phyloP scores from a whole-genome alignment of 2,113 vertebrate genomes.

The Atractosteus spatula region DNA sequence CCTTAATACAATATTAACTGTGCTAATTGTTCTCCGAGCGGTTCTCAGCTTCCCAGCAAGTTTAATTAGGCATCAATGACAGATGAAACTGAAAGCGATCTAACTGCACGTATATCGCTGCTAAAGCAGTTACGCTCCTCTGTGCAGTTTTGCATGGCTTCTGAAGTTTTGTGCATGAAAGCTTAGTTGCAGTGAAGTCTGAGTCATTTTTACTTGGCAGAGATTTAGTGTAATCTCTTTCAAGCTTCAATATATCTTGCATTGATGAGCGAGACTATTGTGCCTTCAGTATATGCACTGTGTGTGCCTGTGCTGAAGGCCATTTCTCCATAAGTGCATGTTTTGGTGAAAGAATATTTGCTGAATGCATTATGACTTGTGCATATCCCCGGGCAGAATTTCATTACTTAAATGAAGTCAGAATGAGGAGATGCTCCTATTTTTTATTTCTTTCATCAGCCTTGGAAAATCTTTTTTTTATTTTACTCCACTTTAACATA shows the following conservation, averaged over 20 bases:
- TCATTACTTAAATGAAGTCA: conserved; percentile 60
- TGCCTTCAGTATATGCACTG: conserved; percentile 66
- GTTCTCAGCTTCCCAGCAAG: too few relatives aligned
- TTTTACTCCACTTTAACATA: conserved; percentile 39
- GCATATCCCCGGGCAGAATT: conserved; percentile 62
- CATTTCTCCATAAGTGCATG: conserved; percentile 70
- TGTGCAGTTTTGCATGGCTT: too few relatives aligned
- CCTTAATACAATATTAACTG: too few relatives aligned
- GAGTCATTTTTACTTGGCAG: conserved; percentile 63
- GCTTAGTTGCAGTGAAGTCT: conserved; percentile 16
- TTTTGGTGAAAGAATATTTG: conserved; percentile 71
- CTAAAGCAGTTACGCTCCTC: too few relatives aligned
- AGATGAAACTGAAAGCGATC: too few relatives aligned
- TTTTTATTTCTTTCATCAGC: conserved; percentile 16
- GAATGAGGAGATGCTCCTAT: conserved; percentile 61
- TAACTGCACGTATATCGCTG: too few relatives aligned
- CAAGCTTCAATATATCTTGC: conserved; percentile 56
- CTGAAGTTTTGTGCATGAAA: too few relatives aligned
- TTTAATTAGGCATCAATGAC: too few relatives aligned
- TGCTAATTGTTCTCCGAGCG: too few relatives aligned
- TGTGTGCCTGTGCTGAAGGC: conserved; percentile 68
- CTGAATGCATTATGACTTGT: conserved; percentile 75
- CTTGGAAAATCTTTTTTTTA: conserved; percentile 47
- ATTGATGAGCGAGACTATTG: conserved; percentile 68
- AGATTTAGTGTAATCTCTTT: conserved; percentile 63